phyloP scores from a whole-genome alignment of 37 sponge, comb jelly and placozoan genomes.

The Ianthella basta region DNA sequence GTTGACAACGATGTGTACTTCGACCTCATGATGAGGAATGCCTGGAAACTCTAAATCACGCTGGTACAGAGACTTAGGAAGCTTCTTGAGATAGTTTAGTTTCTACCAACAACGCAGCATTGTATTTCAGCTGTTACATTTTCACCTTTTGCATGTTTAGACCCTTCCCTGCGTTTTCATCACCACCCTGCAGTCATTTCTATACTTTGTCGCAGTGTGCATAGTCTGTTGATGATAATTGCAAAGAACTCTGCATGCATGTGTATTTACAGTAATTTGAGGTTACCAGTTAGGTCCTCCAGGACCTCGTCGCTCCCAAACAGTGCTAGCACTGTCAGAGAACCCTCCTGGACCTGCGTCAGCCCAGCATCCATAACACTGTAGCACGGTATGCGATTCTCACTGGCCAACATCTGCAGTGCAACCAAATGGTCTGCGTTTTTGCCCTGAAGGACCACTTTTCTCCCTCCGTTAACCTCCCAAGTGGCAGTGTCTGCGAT shows the following conservation, averaged over 20 bases:
- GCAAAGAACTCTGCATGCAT: neutral
- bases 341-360: slow-evolving; percentile 77
- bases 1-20: slow-evolving; percentile 95
- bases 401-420: slow-evolving; percentile 47
- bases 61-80: neutral
- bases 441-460: slow-evolving; percentile 68
- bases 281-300: slow-evolving; percentile 64
- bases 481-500: slow-evolving; percentile 30
- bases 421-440: slow-evolving; percentile 47
- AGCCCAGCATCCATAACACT: slow-evolving; percentile 78
- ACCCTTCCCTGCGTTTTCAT: neutral
- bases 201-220: no score
- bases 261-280: slow-evolving; percentile 55
- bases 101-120: no score
- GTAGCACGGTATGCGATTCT: slow-evolving; percentile 32
- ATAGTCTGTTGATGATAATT: neutral
- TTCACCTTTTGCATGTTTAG: neutral
- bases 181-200: neutral
- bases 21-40: slow-evolving; percentile 97
- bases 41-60: slow-evolving; percentile 87
- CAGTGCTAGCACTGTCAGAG: slow-evolving; percentile 78
- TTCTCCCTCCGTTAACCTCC: slow-evolving; percentile 61
- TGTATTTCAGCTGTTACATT: no score
- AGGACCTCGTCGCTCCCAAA: slow-evolving; percentile 61
- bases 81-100: no score